Conservation (phyloP, 2,888 invertebrate genomes). For the Pegoplata infirma region DNA sequence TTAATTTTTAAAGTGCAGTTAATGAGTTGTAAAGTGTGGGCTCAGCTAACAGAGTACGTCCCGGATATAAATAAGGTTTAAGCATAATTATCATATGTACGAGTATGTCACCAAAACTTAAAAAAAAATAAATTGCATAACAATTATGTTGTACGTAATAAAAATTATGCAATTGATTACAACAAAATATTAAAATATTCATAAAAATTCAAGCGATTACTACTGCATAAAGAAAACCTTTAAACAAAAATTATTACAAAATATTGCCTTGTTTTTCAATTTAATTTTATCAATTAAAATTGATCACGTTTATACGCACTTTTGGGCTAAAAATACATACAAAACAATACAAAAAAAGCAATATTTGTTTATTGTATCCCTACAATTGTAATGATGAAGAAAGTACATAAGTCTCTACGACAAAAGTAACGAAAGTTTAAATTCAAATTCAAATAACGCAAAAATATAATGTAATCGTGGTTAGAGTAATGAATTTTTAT, state of each 20-base stretch:
- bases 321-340: constrained; percentile 33
- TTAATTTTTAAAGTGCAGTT: no score
- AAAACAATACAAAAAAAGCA: background rate
- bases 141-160: background rate
- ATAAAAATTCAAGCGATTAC: constrained; percentile 25
- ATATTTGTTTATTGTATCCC: constrained; percentile 32
- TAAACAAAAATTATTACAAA: constrained; percentile 38
- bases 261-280: constrained; percentile 14
- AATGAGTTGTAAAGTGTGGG: no score
- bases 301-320: background rate
- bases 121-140: constrained; percentile 9
- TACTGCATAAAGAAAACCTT: no score
- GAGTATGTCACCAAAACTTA: no score
- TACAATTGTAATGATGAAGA: constrained; percentile 33
- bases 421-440: constrained; percentile 50
- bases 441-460: constrained; percentile 50
- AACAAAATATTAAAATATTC: constrained; percentile 47
- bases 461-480: background rate
- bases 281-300: constrained; percentile 11
- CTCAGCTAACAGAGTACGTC: no score
- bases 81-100: no score
- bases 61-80: no score
- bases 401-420: constrained; percentile 17
- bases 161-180: constrained; percentile 49
- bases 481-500: constrained; percentile 7